Evolutionary conservation across 2,797 vertebrate species (phyloP).

Genomic region (Pangasius larnaudii): DNA sequence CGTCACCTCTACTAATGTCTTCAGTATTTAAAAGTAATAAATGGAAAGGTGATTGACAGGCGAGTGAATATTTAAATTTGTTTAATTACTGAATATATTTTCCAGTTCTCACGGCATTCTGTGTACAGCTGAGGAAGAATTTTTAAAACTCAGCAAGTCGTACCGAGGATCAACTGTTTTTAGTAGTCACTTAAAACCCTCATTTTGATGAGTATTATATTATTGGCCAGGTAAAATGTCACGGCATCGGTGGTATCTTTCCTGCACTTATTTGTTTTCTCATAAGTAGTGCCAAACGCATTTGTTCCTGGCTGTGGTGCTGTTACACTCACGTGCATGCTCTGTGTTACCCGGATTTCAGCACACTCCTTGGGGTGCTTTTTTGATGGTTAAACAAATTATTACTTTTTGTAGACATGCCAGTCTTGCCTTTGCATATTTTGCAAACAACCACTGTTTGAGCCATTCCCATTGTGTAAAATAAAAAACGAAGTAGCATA

Average conservation of each 20-base stretch:
- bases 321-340: not conserved
- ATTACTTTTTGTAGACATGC: not conserved
- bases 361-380: not conserved
- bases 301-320: not conserved
- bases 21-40: not conserved
- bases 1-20: not conserved
- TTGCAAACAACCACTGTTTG: not conserved
- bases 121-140: not conserved
- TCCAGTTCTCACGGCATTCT: not conserved
- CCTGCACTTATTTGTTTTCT: not conserved
- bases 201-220: not conserved
- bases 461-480: slow-evolving; percentile 4
- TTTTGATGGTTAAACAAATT: slow-evolving; percentile 5
- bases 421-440: slow-evolving; percentile 1
- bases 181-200: not conserved
- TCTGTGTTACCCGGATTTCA: not conserved
- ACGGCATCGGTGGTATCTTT: not conserved
- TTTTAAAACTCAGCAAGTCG: not conserved
- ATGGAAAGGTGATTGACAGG: not conserved
- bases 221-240: not conserved
- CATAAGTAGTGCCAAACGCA: not conserved
- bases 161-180: not conserved
- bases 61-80: not conserved
- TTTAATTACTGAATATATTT: not conserved
- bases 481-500: not conserved